These are phyloP conservation scores for Hecatera dysodea DNA, from an alignment of 2,888 invertebrate species.

Conservation along the genomic window DNA sequence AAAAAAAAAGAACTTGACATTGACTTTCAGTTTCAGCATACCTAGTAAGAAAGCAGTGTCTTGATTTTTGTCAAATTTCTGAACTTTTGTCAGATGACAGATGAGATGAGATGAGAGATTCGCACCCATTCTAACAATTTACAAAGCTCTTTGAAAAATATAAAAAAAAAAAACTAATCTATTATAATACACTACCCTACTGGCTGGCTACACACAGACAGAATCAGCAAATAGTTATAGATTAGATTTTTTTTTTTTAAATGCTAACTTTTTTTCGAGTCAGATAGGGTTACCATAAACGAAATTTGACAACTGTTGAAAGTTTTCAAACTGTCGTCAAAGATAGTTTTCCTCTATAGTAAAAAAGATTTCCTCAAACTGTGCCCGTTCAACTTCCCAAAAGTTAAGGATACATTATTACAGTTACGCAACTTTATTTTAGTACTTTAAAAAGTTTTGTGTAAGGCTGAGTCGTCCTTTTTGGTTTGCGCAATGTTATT, in stretches of 20 bases:
- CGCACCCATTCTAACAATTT: neutral
- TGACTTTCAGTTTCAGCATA: constrained; percentile 16
- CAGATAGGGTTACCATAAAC: neutral
- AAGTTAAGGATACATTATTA: constrained; percentile 44
- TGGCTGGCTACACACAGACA: too few species aligned
- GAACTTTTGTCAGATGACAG: neutral
- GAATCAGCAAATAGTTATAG: neutral
- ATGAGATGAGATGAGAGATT: too few species aligned
- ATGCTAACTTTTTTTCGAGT: neutral
- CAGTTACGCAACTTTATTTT: constrained; percentile 57
- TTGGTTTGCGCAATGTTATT: constrained; percentile 52
- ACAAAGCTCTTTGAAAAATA: neutral
- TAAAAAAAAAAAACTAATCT: neutral
- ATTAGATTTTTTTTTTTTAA: too few species aligned
- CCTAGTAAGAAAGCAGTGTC: constrained; percentile 1
- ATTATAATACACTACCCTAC: too few species aligned
- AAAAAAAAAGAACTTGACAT: neutral
- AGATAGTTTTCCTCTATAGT: constrained; percentile 9
- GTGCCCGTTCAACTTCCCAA: constrained; percentile 24
- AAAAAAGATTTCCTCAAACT: constrained; percentile 21
- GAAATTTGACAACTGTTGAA: neutral
- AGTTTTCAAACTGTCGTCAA: constrained; percentile 1
- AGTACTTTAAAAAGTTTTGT: constrained; percentile 61
- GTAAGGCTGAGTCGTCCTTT: constrained; percentile 48
- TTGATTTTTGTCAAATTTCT: constrained; percentile 11